Percentiles rank a stretch among this genome's conserved stretches.
Conservation (phyloP, 2,888 invertebrate species). For the Suillia variegata region DNA sequence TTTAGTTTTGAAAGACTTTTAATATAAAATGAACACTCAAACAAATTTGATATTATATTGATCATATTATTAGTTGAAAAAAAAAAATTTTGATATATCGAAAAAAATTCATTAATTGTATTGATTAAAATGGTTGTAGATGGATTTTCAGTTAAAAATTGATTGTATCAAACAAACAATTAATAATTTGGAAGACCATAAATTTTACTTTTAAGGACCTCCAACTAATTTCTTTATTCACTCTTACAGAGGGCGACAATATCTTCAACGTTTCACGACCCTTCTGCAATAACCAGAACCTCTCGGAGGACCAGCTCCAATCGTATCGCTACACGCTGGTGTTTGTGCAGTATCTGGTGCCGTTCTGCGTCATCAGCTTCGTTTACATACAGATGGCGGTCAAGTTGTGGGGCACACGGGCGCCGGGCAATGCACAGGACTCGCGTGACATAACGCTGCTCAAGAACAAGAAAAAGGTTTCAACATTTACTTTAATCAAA, state of each 20-base stretch:
- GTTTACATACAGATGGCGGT: constrained; percentile 82
- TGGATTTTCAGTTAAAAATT: no score
- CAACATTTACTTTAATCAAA: constrained; percentile 26
- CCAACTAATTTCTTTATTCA: background rate
- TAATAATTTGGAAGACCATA: no score
- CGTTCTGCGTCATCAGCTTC: constrained; percentile 79
- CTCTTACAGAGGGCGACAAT: constrained; percentile 46
- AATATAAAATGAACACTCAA: no score
- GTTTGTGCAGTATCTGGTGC: constrained; percentile 75
- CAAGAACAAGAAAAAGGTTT: constrained; percentile 82
- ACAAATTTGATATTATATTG: no score
- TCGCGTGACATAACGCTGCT: constrained; percentile 78
- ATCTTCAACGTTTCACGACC: constrained; percentile 60
- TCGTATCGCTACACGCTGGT: constrained; percentile 64
- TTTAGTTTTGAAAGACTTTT: no score
- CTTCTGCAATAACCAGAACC: constrained; percentile 64
- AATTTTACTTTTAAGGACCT: no score
- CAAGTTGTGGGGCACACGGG: constrained; percentile 78
- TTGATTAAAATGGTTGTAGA: no score
- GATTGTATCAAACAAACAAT: no score
- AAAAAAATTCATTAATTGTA: no score
- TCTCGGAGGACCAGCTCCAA: constrained; percentile 62
- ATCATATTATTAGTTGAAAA: no score
- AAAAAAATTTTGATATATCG: no score
- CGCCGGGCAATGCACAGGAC: constrained; percentile 81